Base-by-base conservation (phyloP, 2,113 vertebrate species). In the Neoarius graeffei region DNA sequence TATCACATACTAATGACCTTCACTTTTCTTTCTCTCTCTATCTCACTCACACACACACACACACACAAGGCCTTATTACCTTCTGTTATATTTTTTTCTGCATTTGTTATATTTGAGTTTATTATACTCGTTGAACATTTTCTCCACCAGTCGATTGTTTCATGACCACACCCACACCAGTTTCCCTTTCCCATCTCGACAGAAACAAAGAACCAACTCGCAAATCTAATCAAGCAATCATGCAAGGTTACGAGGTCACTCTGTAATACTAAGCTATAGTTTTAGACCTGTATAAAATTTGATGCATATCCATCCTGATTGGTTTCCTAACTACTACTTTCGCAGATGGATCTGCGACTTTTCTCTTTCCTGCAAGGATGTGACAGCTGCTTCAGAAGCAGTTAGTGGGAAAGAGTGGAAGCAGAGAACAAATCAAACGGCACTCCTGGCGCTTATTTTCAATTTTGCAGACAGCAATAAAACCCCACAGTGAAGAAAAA, bases 371-470 rank as follows among this genome's bases (percentile, higher is more conserved):
- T 11, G 59, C 76, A 54, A 74, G 73, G 81, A 67, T 71, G 54
- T 67, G 80, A 81, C 57, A 81, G 86, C 76, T 85, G 80, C 25
- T n/a, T 62, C 60, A 83, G 52, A 77, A 48, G 67, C 81, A 48
- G 27, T 54, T 57, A 76, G 74, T 30, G 48, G 85, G 59, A 42
- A 87, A 64, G 6, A 20, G n/a, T 83, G 13, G 57, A 50, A 76
- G 71, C 67, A 27, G 27, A 67, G 69, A 89, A 83, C 85, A 80
- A 89, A 83, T 83, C 88, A 84, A 89, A 89, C 42, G 4, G n/a
- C 83, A 82, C 73, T 84, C n/a, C 71, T 48, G 27, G 30, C 23
- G 69, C 85, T 86, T 81, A 84, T 88, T 86, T 88, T 83, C 85
- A 84, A 88, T 86, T 86, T 85, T 76, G 52, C 73, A 89, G 69